Evolutionary conservation across 1,140 invertebrate species (phyloP), one percentile per base, ranked within the genome.

Genomic region (Dinothrombium tinctorium): DNA sequence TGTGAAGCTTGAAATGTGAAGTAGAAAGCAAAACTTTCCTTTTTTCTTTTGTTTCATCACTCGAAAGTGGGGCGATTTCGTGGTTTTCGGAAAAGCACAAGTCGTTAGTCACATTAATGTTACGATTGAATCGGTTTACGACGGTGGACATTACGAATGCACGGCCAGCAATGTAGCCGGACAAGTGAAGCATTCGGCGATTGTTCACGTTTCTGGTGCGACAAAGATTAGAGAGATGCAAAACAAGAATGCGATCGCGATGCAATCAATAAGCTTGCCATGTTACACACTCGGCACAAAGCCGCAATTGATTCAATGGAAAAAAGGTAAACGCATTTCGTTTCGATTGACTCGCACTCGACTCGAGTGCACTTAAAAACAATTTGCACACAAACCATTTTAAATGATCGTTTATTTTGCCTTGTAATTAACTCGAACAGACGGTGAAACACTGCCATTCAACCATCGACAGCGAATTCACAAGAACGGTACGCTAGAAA

Each of bases 381-480:
- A 9, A 9, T 29, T 29, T 29, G 26, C n/a, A 29, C n/a, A 29
- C 26, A 29, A 9, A 29, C 8, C n/a, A 29, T 29, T 9, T n/a
- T 9, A n/a, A n/a, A 29, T 29, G 8, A 29, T 29, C 8, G 8
- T 29, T 9, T 29, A 9, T 29, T 29, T 9, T 9, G 8, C 8
- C n/a, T n/a, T n/a, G n/a, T n/a, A n/a, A n/a, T 36, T 36, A 11
- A 36, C 15, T n/a, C n/a, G n/a, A n/a, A 28, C 50, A 71, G 70
- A 68, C 59, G 69, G 64, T 23, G 66, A 76, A 33, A 68, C 74
- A 6, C 62, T 95, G 33, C 87, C 87, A 33, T 86, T 86, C 58
- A 92, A 92, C 57, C 72, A 86, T 50, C 81, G 90, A 50, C 86
- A 94, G 53, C 82, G 83, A 53, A 81, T 90, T 20, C 83, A 82